Conservation (phyloP, 1,140 invertebrate genomes). For the Plectrocnemia conspersa region DNA sequence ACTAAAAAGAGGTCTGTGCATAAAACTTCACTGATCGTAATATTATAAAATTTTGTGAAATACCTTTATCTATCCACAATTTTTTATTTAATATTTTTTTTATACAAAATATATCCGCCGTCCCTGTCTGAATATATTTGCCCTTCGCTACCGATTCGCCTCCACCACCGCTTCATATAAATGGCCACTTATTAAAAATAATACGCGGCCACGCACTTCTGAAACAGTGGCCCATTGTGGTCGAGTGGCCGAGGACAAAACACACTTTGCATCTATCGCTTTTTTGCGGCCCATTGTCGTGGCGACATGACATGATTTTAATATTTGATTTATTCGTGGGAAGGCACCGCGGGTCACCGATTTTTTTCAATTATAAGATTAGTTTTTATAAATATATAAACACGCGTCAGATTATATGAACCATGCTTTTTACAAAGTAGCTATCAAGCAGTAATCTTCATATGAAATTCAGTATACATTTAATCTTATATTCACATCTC, state of each 20-base stretch:
- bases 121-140: too few species aligned
- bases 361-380: too few species aligned
- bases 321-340: slow-evolving; percentile 33
- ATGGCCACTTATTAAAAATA: slow-evolving; percentile 29
- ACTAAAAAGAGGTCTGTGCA: too few species aligned
- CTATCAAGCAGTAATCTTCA: not conserved
- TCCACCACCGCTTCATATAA: slow-evolving; percentile 3
- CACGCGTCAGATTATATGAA: too few species aligned
- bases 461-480: slow-evolving; percentile 1
- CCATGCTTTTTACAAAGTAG: too few species aligned
- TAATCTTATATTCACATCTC: too few species aligned
- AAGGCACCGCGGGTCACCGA: slow-evolving; percentile 11
- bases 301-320: slow-evolving; percentile 21
- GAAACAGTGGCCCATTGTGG: slow-evolving; percentile 13
- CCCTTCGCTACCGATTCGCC: slow-evolving; percentile 1
- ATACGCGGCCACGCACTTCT: slow-evolving; percentile 5
- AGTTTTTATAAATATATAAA: too few species aligned
- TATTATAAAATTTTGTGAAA: too few species aligned
- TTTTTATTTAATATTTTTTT: too few species aligned
- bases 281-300: slow-evolving; percentile 17
- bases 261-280: slow-evolving; percentile 11
- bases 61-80: too few species aligned
- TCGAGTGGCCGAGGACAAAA: slow-evolving; percentile 26
- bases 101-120: too few species aligned
- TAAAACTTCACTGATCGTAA: too few species aligned